Evolutionary conservation across 2,113 vertebrate genomes (phyloP).

Genomic region (Hylia prasina): DNA sequence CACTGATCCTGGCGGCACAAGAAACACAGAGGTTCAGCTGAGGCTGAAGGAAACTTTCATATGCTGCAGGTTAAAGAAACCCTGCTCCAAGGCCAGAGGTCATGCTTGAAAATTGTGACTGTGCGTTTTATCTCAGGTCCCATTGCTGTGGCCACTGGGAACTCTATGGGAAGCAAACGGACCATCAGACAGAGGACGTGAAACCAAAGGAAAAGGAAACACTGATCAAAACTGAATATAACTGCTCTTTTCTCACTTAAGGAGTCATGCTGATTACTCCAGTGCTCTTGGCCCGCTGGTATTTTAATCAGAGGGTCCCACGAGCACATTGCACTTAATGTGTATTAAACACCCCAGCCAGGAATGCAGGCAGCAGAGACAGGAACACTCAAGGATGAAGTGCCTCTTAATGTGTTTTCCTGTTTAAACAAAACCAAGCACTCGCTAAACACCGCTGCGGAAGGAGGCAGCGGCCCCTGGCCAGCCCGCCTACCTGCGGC

Average conservation of each 20-base stretch:
- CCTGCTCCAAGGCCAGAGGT: not conserved
- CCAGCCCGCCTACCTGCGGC: not conserved
- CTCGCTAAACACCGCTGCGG: not conserved
- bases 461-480: slow-evolving; percentile 17
- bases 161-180: rapidly evolving
- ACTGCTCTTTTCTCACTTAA: not conserved
- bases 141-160: rapidly evolving
- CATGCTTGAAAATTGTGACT: not conserved
- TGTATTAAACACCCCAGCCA: not conserved
- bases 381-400: slow-evolving; percentile 39
- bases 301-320: not conserved
- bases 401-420: slow-evolving; percentile 39
- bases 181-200: rapidly evolving
- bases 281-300: not conserved
- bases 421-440: slow-evolving; percentile 32
- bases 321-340: not conserved
- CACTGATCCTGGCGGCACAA: not conserved
- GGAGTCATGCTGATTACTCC: not conserved
- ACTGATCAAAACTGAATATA: not conserved
- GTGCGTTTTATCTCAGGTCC: not conserved
- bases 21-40: not conserved
- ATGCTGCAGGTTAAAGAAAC: not conserved
- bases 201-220: not conserved
- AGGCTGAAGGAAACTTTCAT: not conserved
- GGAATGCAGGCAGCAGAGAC: not conserved